Evolutionary conservation across 1,140 invertebrate genomes (phyloP), one percentile per base, ranked within the genome.

Genomic region (Agrypnia vestita): DNA sequence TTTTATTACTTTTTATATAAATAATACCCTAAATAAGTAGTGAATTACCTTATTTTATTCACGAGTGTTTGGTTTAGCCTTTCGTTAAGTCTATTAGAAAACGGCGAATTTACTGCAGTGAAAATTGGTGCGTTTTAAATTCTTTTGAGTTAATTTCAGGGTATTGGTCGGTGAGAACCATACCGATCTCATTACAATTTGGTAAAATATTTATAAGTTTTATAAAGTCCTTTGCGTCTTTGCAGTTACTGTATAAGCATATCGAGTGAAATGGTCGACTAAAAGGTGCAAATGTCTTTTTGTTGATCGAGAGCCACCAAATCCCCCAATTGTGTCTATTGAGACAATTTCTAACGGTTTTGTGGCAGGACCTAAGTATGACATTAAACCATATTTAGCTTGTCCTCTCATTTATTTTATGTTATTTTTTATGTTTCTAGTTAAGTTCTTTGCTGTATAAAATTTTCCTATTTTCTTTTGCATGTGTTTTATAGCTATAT

Each of bases 161-260:
- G 59, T 61, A 61, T 61, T 61, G 59, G 35, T 25, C 59, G 19
- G 9, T 61, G 59, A 61, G 21, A 1, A 61, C 19, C 59, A 61
- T 25, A 3, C 59, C 59, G 7, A 61, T 61, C 4, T 61, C 19
- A 8, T 61, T 21, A 7, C 19, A 11, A 11, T 19, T 21, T 19
- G 19, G 21, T 61, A 25, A 10, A 21, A 4, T 61, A 0, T 11
- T 21, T 10, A 61, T 13, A 9, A 25, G 19, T 61, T 61, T n/a
- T n/a, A n/a, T n/a, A n/a, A n/a, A n/a, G n/a, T n/a, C n/a, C n/a
- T n/a, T n/a, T n/a, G n/a, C n/a, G 59, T 61, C 12, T 25, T 61
- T 61, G 19, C 21, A 21, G 59, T 61, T 10, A 61, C 7, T 25
- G 35, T 61, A 10, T 11, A 61, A 3, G 55, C n/a, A 56, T 56